A percentile compares a stretch with the other conserved stretches of the same genome.
These are phyloP conservation scores for Nomada ferruginata DNA, from an alignment of 2,888 invertebrate genomes.

Conservation along the genomic window DNA sequence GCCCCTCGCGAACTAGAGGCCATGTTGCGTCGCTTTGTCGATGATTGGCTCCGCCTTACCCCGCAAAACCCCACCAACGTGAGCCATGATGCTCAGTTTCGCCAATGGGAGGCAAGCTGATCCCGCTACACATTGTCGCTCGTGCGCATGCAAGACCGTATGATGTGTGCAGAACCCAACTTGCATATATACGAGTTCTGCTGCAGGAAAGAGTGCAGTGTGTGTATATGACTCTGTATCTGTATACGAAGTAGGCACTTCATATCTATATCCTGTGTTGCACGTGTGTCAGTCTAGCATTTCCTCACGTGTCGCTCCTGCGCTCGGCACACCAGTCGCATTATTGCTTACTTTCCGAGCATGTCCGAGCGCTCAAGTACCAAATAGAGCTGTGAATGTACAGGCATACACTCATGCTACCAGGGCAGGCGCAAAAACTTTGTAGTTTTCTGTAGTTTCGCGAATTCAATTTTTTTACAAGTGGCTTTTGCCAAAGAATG, in stretches of 20 bases:
- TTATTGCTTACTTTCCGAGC: conserved; percentile 61
- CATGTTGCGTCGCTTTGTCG: conserved; percentile 75
- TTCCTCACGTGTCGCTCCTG: conserved; percentile 64
- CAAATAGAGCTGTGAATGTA: conserved; percentile 44
- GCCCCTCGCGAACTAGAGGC: conserved; percentile 77
- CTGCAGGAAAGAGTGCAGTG: conserved; percentile 10
- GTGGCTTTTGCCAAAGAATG: neutral
- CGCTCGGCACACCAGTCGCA: conserved; percentile 56
- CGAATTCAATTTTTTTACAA: conserved; percentile 6
- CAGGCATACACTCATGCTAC: conserved; percentile 33
- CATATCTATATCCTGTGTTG: conserved; percentile 28
- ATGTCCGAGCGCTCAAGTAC: conserved; percentile 41
- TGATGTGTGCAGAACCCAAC: neutral
- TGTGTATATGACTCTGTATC: neutral
- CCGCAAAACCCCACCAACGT: conserved; percentile 49
- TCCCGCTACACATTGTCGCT: conserved; percentile 42
- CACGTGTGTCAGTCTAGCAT: conserved; percentile 52
- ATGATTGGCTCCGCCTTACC: conserved; percentile 70
- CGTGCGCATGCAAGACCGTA: conserved; percentile 35
- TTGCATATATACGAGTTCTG: neutral
- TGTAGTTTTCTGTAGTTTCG: neutral
- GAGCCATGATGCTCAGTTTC: conserved; percentile 37
- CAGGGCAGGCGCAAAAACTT: conserved; percentile 8
- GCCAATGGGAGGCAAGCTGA: conserved; percentile 54
- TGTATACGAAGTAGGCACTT: conserved; percentile 4